Base-by-base conservation (phyloP, 2,113 vertebrate species). In the Apodemus sylvaticus region DNA sequence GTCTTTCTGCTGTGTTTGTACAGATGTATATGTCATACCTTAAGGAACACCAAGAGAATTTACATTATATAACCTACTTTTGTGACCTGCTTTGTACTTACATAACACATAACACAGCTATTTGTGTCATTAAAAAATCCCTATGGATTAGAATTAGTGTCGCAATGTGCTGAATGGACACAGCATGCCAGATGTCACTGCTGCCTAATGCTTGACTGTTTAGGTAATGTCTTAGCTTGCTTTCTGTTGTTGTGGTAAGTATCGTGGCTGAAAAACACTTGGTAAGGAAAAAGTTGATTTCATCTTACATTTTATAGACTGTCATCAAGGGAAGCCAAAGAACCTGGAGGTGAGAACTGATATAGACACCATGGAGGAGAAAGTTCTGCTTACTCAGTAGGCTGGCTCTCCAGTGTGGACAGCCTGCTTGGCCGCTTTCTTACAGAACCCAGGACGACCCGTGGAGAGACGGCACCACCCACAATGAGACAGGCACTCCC, bases 101-200 rank as follows among this genome's bases (percentile, higher is more conserved):
- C 16, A 91, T 77, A 96, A 45, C 89, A 86, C 7, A 81, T 86
- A 60, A 14, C 89, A 26, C 22, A 82, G 77, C 19, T 94, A 60
- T 73, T 51, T 83, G 48, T 86, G 29, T n/a, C 64, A 86, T 71
- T 86, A 90, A 83, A 96, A 62, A 90, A 36, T 85, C 93, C 89
- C 83, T 70, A 12, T 68, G 86, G 78, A 81, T 74, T 62, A 83
- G 48, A 93, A 85, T 53, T 51, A 94, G 48, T 73, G 7, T 62
- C 8, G 45, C 14, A 39, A 51, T 93, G 29, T 36, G 62, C 16
- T 74, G 26, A 71, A 11, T 62, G 22, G 24, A 39, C 90, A 71
- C n/a, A 19, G 36, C 22, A 3, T n/a, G 34, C 36, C 70, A 66
- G 42, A 85, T 92, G 36, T 55, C 60, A 7, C n/a, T 79, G 71